Base-by-base conservation (phyloP, 2,888 invertebrate genomes). In the Aspidapion aeneum region DNA sequence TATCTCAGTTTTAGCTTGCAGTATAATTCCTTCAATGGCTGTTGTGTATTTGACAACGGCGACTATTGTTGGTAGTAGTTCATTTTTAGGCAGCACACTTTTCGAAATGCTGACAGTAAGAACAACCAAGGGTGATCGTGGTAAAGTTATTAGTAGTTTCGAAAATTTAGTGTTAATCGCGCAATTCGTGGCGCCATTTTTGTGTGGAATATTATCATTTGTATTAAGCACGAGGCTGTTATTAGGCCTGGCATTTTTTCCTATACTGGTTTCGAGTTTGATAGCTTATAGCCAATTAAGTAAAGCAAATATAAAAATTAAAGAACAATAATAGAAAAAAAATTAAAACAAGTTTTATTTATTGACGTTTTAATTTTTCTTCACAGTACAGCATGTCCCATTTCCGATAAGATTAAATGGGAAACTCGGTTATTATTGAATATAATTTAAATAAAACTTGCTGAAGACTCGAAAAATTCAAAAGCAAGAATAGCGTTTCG, bases 101-200 rank as follows among this genome's bases (percentile, higher is more conserved):
- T 60, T 49, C 7, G 64, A 70, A 65, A 60, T 68, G 48, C 57
- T 69, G 1, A 61, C 63, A 3, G 58, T 57, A 3, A 62, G 56
- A 57, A 60, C 67, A n/a, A 55, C 19, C 3, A 65, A 67, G 48
- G 55, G 63, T 9, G 70, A 70, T 35, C 61, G 63, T 54, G 70
- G 70, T 18, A 68, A 62, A 63, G 66, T 70, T 1, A 62, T 70
- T 56, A 65, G 67, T 55, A 65, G 63, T 49, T 70, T 66, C 55
- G 68, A 69, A 7, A 68, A 64, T 60, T 18, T 70, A 55, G 21
- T 51, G 5, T 58, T 63, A 2, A 54, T 70, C 1, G 57, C 66
- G 18, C 21, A 35, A 2, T 61, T 69, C 66, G 20, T 67, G n/a
- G 60, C 61, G 17, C 69, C 70, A 21, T 49, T 63, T 18, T 17